Evolutionary conservation across 2,113 vertebrate genomes (phyloP).

Genomic region (Scytalopus superciliaris): DNA sequence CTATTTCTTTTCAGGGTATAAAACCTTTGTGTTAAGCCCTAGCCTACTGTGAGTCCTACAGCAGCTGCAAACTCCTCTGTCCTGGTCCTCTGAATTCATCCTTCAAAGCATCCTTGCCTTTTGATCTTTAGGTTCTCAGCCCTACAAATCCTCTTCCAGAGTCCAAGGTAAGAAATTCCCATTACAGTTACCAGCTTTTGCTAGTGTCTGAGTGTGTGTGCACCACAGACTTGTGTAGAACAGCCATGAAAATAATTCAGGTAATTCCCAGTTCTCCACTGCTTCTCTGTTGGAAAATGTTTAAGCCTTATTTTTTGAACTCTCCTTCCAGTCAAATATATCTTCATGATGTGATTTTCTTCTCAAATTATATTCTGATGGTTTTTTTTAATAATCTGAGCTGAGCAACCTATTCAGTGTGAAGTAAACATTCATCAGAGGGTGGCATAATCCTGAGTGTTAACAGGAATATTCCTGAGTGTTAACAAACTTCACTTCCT

Average conservation of each 20-base stretch:
- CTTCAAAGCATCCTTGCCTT: not conserved
- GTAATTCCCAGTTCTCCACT: not conserved
- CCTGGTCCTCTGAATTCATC: not conserved
- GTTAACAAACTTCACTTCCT: slow-evolving; percentile 37
- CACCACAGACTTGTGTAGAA: not conserved
- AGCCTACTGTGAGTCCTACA: not conserved
- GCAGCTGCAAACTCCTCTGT: not conserved
- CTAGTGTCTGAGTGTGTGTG: not conserved
- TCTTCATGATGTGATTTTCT: not conserved
- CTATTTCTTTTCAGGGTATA: not conserved
- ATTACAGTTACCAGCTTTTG: not conserved
- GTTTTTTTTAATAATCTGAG: not conserved
- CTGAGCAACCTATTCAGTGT: not conserved
- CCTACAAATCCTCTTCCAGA: not conserved
- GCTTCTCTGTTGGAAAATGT: not conserved
- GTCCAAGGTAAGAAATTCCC: not conserved
- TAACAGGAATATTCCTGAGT: slow-evolving; percentile 3
- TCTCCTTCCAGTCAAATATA: not conserved
- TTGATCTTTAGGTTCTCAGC: not conserved
- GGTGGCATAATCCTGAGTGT: not conserved
- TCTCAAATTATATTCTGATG: not conserved
- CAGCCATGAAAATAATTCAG: not conserved
- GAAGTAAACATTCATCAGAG: slow-evolving; percentile 7
- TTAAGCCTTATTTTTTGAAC: not conserved
- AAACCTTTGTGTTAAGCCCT: not conserved